Conservation (phyloP, 2,888 invertebrate genomes). For the Apodemia mormo region DNA sequence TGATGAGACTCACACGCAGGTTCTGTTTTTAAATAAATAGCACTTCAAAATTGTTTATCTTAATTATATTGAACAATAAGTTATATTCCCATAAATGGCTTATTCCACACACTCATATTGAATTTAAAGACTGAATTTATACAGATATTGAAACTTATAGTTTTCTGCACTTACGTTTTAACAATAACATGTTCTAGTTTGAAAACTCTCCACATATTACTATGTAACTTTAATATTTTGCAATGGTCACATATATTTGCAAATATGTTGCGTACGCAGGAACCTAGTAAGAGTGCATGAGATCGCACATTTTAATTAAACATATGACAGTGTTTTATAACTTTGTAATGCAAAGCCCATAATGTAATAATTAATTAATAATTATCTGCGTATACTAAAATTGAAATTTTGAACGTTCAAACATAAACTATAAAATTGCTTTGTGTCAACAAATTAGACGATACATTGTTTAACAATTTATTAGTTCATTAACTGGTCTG, state of each 20-base stretch:
- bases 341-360: conserved; percentile 9
- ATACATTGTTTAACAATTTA: conserved; percentile 11
- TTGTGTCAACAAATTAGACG: conserved; percentile 15
- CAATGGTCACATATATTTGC: background rate
- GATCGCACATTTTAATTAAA: conserved; percentile 1
- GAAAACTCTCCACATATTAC: conserved; percentile 27
- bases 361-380: conserved; percentile 16
- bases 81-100: too few species aligned
- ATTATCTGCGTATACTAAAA: conserved; percentile 1
- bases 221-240: background rate
- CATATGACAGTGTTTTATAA: conserved; percentile 6
- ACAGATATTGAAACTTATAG: conserved; percentile 44
- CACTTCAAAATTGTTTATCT: too few species aligned
- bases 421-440: conserved; percentile 13
- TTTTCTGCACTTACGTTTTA: conserved; percentile 48
- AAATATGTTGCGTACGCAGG: background rate
- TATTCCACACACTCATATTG: background rate
- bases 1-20: too few species aligned
- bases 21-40: too few species aligned
- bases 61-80: too few species aligned
- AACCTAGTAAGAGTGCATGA: background rate
- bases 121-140: conserved; percentile 25
- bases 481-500: conserved; percentile 17
- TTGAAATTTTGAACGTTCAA: conserved; percentile 9
- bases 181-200: conserved; percentile 38